phyloP scores from a whole-genome alignment of 2,113 vertebrate genomes.

The Lota lota region DNA sequence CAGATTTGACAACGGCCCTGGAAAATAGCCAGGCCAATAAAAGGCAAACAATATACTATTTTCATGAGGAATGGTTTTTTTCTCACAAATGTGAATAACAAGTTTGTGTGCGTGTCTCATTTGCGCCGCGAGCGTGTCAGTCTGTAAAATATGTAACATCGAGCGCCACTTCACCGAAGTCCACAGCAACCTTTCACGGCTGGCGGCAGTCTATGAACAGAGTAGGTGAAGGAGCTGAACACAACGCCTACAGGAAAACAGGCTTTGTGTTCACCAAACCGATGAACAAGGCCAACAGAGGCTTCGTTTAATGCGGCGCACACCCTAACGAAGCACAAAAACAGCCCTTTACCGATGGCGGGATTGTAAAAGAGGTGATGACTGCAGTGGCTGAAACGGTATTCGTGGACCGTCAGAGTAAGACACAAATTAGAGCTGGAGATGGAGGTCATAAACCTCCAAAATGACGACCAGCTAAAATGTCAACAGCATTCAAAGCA shows the following conservation, averaged over 20 bases:
- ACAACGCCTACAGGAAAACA: neutral
- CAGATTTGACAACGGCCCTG: neutral
- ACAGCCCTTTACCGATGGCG: neutral
- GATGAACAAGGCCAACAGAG: neutral
- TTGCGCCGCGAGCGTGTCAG: too few relatives aligned
- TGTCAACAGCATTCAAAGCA: too few relatives aligned
- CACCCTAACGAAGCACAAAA: neutral
- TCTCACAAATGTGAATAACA: too few relatives aligned
- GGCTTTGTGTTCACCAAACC: neutral
- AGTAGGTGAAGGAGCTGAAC: neutral
- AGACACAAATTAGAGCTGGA: too few relatives aligned
- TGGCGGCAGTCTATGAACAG: neutral
- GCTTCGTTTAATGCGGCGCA: neutral
- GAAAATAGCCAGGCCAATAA: neutral
- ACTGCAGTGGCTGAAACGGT: neutral
- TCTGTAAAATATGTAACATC: too few relatives aligned
- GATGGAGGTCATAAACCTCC: too few relatives aligned
- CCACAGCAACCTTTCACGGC: neutral
- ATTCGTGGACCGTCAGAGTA: neutral
- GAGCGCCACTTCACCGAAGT: too few relatives aligned
- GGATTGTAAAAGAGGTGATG: neutral
- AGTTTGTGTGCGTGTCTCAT: too few relatives aligned
- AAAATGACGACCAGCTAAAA: too few relatives aligned
- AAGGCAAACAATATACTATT: neutral
- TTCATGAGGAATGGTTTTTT: neutral